Base-by-base conservation (phyloP, 2,888 invertebrate genomes). In the Limnephilus rhombicus region DNA sequence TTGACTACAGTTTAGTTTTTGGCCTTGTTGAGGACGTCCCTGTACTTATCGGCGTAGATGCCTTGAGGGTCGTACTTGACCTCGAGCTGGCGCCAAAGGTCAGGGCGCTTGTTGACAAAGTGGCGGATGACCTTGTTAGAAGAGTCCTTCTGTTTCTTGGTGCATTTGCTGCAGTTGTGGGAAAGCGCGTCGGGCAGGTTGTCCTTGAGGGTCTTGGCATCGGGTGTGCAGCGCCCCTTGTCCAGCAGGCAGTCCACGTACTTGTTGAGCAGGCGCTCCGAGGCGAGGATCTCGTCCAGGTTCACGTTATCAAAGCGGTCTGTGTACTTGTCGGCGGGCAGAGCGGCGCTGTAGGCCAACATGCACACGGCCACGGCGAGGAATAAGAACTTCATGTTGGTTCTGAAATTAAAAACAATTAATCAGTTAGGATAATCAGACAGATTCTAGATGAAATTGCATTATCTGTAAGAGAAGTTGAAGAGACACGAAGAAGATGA, bases 121-220 rank as follows among this genome's bases (percentile, higher is more conserved):
- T 96, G 97, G 31, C 97, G 96, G 68, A 98, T 96, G 11, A 98
- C 97, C 93, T 96, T 97, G 94, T 97, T 97, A 86, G 97, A 95
- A 0, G 95, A 94, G 2, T 94, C 92, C 93, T 96, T 96, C 92
- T 96, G 96, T 96, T 96, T 97, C 95, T 96, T 94, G 95, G 97
- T 97, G 94, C 98, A 98, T 94, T 97, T 97, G 91, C 94, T 94
- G 94, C 98, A 98, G 89, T 97, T 97, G 4, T 96, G 97, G 93
- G 96, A 95, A 83, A 98, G 95, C 0, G 98, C 98, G 94, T 98
- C 98, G 0, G 98, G 98, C 2, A 98, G 95, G 1, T 96, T 95
- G 93, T 96, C 96, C 92, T 96, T 96, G 2, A 96, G 95, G 94
- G 97, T 97, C 93, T 96, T 96, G 83, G 97, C 98, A 94, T 98